Evolutionary conservation across 30 jellyfish, hydroid and myxozoan species (phyloP), one percentile per base, ranked within the genome.

Genomic region (Euphysa ruthae): DNA sequence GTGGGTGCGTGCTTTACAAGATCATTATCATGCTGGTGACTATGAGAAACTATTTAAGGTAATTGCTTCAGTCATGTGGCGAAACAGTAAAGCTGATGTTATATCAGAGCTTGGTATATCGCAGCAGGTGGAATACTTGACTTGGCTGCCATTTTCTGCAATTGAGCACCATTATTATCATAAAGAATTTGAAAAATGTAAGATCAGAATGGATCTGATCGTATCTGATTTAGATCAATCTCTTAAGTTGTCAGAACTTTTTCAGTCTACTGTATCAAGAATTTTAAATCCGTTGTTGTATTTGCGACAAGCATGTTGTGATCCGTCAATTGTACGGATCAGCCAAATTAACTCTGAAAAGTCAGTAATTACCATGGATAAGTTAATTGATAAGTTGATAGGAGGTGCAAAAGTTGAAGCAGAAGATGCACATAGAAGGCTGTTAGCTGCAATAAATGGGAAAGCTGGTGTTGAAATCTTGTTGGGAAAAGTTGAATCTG

Each of bases 231-330:
- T 68, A 43, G 35, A 50, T 24, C 60, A 49, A 29, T 68, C 80
- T 12, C 14, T 43, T 12, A 46, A 68, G 52, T 43, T 68, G 21
- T 22, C 49, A 19, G 80, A 68, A 15, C n/a, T 68, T 8, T 24
- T 6, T 20, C 46, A 68, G 22, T 31, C 44, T 6, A 20, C 52
- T 4, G n/a, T 68, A 19, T 43, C 18, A 18, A 30, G 77, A 82
- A 74, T 85, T 25, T 75, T 85, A 4, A 66, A 63, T 4, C 93
- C 93, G 4, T 54, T 85, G 72, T 73, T 85, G 35, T 82, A 80
- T 12, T 69, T 85, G 21, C 91, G 96, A 30, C 93, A 74, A 61
- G 96, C 96, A 3, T 77, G 96, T 61, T 71, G 91, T 61, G 93
- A 85, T 57, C 96, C 96, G 16, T 82, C 81, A 43, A 82, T 78